Conservation (phyloP, 2,888 invertebrate species). For the Stenodema calcarata region DNA sequence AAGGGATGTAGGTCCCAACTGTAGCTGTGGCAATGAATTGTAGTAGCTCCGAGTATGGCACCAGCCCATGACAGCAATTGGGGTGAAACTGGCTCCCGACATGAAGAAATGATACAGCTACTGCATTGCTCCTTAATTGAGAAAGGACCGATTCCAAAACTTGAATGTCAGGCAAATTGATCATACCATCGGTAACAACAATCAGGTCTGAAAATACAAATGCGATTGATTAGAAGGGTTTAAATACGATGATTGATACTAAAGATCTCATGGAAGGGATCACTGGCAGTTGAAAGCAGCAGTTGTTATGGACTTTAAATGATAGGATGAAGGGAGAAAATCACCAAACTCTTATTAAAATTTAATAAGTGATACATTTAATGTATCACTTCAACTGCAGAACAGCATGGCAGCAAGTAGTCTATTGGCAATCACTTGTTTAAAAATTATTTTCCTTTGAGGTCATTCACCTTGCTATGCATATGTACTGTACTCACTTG, state of each 20-base stretch:
- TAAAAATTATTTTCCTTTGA: too few relatives aligned
- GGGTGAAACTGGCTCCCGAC: constrained; percentile 73
- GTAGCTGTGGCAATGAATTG: constrained; percentile 78
- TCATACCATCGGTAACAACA: constrained; percentile 77
- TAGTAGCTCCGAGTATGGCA: constrained; percentile 76
- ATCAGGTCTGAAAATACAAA: constrained; percentile 69
- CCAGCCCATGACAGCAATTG: constrained; percentile 71
- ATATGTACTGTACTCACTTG: constrained; percentile 66
- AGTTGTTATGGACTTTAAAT: neutral
- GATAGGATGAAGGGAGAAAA: too few relatives aligned
- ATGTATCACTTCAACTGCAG: too few relatives aligned
- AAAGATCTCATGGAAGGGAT: neutral
- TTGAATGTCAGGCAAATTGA: constrained; percentile 74
- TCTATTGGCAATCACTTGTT: too few relatives aligned
- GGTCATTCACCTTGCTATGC: too few relatives aligned
- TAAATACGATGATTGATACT: neutral
- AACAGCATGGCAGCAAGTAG: too few relatives aligned
- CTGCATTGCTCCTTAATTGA: constrained; percentile 75
- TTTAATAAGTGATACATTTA: too few relatives aligned
- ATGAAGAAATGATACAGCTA: constrained; percentile 78
- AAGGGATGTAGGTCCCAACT: constrained; percentile 72
- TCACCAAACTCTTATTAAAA: too few relatives aligned
- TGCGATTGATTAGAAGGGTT: neutral
- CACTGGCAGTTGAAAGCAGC: neutral
- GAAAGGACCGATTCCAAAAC: constrained; percentile 75